A percentile compares a stretch with the other conserved stretches of the same genome.
These are phyloP conservation scores for Rhynchopsitta pachyrhyncha DNA, from an alignment of 2,113 vertebrate genomes.

Conservation along the genomic window DNA sequence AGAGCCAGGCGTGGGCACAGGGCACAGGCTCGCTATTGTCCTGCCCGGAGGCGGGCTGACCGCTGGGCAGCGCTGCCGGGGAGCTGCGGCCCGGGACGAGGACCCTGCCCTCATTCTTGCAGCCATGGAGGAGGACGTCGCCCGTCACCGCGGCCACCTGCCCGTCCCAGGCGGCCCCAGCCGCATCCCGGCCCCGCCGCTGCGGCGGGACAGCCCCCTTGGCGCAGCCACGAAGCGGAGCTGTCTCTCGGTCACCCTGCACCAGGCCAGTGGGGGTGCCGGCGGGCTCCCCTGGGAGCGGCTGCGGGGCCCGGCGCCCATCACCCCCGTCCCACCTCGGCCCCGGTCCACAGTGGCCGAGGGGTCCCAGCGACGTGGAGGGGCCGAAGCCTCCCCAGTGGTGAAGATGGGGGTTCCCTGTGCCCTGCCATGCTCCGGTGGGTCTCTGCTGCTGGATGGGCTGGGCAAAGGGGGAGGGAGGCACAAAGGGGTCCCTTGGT, in stretches of 20 bases:
- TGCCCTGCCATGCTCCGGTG: neutral
- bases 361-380: neutral
- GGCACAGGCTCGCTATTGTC: conserved; percentile 48
- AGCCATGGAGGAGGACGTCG: conserved; percentile 52
- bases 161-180: neutral
- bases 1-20: neutral
- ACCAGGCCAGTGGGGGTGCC: rapidly evolving
- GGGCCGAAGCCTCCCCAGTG: neutral
- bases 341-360: rapidly evolving
- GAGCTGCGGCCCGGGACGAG: neutral
- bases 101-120: neutral
- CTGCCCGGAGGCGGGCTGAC: neutral
- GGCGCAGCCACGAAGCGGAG: neutral
- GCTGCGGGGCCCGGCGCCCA: neutral
- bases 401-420: neutral
- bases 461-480: neutral
- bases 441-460: neutral
- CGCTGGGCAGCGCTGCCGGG: neutral
- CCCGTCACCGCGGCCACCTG: neutral
- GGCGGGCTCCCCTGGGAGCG: neutral
- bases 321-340: neutral
- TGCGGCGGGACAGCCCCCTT: neutral
- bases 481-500: neutral
- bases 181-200: neutral
- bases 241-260: conserved; percentile 5